Evolutionary conservation across 2,113 vertebrate species (phyloP).

Genomic region (Casuarius casuarius): DNA sequence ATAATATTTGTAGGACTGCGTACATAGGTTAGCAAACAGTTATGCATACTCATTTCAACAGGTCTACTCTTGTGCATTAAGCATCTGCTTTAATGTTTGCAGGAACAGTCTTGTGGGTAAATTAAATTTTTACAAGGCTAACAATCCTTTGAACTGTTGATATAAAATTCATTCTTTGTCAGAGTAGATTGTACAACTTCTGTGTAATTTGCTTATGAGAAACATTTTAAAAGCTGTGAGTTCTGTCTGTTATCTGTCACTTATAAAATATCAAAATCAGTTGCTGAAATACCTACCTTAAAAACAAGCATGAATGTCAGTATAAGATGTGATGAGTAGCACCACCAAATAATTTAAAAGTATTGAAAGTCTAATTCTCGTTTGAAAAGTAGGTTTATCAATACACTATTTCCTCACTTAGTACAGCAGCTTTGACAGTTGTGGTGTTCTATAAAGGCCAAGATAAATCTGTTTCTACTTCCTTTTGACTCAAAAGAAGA

Average conservation of each 20-base stretch:
- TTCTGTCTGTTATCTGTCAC: constrained; percentile 25
- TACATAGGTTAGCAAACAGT: constrained; percentile 32
- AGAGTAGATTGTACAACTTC: not conserved
- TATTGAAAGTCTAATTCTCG: not conserved
- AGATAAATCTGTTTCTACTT: constrained; percentile 17
- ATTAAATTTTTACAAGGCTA: constrained; percentile 38
- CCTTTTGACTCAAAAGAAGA: not conserved
- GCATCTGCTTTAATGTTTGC: constrained; percentile 39
- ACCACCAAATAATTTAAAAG: not conserved
- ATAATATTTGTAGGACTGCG: not conserved
- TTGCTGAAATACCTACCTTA: constrained; percentile 21
- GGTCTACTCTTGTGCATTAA: constrained; percentile 60
- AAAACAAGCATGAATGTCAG: not conserved
- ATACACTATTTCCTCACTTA: not conserved
- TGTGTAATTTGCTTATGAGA: not conserved
- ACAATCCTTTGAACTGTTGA: constrained; percentile 48
- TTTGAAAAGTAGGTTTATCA: not conserved
- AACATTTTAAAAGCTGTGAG: not conserved
- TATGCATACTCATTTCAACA: constrained; percentile 43
- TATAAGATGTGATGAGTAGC: not conserved
- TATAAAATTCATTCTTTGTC: constrained; percentile 39
- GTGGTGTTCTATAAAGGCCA: not conserved
- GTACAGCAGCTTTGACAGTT: constrained; percentile 5
- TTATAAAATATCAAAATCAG: constrained; percentile 24
- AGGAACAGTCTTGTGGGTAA: constrained; percentile 39